phyloP scores from a whole-genome alignment of 2,888 invertebrate genomes.

The Magallana nippona region DNA sequence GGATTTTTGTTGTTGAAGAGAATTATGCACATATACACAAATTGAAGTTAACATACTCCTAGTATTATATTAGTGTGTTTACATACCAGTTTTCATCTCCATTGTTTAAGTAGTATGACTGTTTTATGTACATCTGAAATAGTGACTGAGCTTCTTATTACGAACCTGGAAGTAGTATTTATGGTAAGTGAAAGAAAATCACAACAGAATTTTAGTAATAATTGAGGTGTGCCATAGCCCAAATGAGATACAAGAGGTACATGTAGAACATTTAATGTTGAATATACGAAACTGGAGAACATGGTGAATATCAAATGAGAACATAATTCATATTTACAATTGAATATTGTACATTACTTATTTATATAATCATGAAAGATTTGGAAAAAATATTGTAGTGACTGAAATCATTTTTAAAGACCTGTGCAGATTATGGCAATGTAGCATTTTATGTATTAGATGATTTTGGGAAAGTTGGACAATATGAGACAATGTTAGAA shows the following conservation, averaged over 20 bases:
- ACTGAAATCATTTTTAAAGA: too few relatives aligned
- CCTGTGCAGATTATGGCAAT: neutral
- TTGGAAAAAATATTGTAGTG: too few relatives aligned
- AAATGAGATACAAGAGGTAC: neutral
- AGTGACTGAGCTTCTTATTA: neutral
- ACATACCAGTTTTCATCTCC: too few relatives aligned
- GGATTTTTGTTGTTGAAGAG: too few relatives aligned
- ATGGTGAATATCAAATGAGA: neutral
- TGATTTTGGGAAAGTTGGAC: neutral
- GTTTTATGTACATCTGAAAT: neutral
- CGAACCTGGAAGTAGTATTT: neutral
- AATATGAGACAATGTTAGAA: neutral
- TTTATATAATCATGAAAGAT: too few relatives aligned
- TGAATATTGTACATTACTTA: neutral
- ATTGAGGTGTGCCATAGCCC: slow-evolving; percentile 12
- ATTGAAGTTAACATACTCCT: too few relatives aligned
- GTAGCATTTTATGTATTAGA: neutral
- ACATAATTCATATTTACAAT: neutral
- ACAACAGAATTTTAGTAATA: neutral
- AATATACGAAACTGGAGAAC: too few relatives aligned
- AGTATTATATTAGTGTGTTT: too few relatives aligned
- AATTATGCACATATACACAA: too few relatives aligned
- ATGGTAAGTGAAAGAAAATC: neutral
- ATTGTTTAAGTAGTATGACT: neutral
- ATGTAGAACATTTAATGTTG: too few relatives aligned